These are phyloP conservation scores for Mycetomoellerius zeteki DNA, from an alignment of 1,140 invertebrate species.

Conservation along the genomic window DNA sequence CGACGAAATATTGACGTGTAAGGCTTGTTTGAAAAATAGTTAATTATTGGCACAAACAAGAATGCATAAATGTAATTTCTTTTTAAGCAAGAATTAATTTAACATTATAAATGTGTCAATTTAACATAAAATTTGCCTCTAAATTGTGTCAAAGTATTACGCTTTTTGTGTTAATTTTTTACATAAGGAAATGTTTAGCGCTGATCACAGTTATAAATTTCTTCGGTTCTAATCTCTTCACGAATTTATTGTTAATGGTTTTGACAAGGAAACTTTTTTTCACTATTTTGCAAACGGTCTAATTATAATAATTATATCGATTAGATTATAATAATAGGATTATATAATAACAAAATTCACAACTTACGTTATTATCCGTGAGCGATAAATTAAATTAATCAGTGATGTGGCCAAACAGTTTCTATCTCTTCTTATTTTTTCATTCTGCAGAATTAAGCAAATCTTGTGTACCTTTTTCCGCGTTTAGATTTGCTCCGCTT, in stretches of 20 bases:
- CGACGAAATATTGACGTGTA: slow-evolving; percentile 57
- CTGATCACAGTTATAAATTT: background rate
- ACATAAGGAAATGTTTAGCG: background rate
- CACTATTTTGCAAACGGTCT: background rate
- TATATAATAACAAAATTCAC: background rate
- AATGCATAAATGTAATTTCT: background rate
- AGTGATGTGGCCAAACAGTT: background rate
- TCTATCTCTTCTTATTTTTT: background rate
- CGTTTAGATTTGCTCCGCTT: slow-evolving; percentile 27
- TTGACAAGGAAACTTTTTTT: background rate
- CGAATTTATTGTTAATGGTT: background rate
- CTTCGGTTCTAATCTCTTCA: background rate
- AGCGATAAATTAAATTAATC: slow-evolving; percentile 1
- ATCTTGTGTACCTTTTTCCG: slow-evolving; percentile 12
- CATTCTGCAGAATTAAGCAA: background rate
- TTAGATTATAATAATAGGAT: background rate
- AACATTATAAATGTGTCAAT: too few relatives aligned
- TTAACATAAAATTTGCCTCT: too few relatives aligned
- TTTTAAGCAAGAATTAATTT: background rate
- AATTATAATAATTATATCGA: background rate
- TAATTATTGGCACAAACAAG: slow-evolving; percentile 54
- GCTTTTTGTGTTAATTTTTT: too few relatives aligned
- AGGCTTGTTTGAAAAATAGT: slow-evolving; percentile 1
- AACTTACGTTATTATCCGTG: background rate
- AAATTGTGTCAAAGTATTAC: too few relatives aligned